These are phyloP conservation scores for Acronicta psi DNA, from an alignment of 2,888 invertebrate genomes.

Conservation along the genomic window DNA sequence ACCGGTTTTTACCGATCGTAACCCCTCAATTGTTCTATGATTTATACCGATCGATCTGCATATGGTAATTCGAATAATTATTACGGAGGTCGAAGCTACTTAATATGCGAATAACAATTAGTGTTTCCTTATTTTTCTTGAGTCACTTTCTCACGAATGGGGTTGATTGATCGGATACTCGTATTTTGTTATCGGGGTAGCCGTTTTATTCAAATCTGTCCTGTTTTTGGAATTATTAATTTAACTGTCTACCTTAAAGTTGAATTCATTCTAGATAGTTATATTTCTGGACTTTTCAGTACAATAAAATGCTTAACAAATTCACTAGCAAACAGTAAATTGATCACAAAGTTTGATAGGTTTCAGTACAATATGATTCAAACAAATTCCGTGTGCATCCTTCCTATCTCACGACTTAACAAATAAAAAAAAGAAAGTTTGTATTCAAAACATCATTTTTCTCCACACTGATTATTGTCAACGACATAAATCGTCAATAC, in stretches of 20 bases:
- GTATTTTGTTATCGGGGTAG: constrained; percentile 54
- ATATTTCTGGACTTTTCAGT: background rate
- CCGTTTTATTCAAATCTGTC: constrained; percentile 57
- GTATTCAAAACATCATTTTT: constrained; percentile 60
- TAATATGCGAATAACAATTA: constrained; percentile 88
- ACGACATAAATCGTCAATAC: constrained; percentile 60
- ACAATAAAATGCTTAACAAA: background rate
- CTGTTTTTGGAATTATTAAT: constrained; percentile 51
- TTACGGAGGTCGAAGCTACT: constrained; percentile 74
- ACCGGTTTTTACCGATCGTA: constrained; percentile 71
- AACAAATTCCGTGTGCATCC: constrained; percentile 10
- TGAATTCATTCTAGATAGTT: background rate
- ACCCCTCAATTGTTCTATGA: constrained; percentile 86
- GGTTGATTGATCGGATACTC: constrained; percentile 76
- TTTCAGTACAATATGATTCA: background rate
- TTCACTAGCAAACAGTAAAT: background rate
- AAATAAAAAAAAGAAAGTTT: constrained; percentile 53
- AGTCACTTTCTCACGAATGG: constrained; percentile 82
- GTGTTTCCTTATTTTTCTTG: constrained; percentile 79
- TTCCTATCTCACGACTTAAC: constrained; percentile 44
- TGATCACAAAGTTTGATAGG: no score
- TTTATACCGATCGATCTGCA: constrained; percentile 85
- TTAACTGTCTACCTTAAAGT: background rate
- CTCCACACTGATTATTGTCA: constrained; percentile 58
- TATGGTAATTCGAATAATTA: constrained; percentile 83